Base-by-base conservation (phyloP, 2,797 vertebrate species). In the Zenarchopterus dispar region DNA sequence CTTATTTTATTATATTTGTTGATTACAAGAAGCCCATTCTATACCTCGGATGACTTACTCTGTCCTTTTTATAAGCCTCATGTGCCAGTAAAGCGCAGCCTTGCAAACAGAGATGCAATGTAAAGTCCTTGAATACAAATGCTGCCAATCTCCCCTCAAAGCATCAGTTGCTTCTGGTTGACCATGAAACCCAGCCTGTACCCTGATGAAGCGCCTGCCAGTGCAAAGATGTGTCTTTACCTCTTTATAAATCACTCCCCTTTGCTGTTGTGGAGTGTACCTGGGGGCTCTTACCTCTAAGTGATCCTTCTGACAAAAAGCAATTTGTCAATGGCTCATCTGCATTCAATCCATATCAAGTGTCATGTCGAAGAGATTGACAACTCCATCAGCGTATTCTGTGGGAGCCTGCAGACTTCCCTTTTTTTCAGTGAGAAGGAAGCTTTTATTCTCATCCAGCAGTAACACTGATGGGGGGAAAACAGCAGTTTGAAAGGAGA, bases 301-400 rank as follows among this genome's bases (percentile, higher is more conserved):
- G 70, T 89, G 84, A 88, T 82, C 79, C 77, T 85, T 69, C 62
- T 65, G 74, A 84, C 70, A 60, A 89, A 90, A 88, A 87, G 81
- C 85, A 86, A 88, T 91, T 90, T 89, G 84, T 91, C 87, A 89
- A 42, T 31, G 49, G 69, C 82, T 89, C 88, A 91, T 92, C 82
- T 92, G 87, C 84, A 93, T 92, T 92, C 85, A 78, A 42, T 22
- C 73, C 72, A 61, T 62, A 76, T 81, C 73, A 81, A 56, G 70
- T 62, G 68, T 67, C 76, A 75, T 31, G 70, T 50, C 62, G 62
- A 45, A 4, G 69, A 81, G 84, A 84, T 71, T 80, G 86, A 87
- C 87, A 84, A 74, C 86, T 88, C 80, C 77, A 81, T 84, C 80
- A 67, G 69, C 74, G 63, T 24, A 56, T 75, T 70, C 73, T 73